Evolutionary conservation across 2,888 invertebrate genomes (phyloP).

Genomic region (Cephus nigrinus): DNA sequence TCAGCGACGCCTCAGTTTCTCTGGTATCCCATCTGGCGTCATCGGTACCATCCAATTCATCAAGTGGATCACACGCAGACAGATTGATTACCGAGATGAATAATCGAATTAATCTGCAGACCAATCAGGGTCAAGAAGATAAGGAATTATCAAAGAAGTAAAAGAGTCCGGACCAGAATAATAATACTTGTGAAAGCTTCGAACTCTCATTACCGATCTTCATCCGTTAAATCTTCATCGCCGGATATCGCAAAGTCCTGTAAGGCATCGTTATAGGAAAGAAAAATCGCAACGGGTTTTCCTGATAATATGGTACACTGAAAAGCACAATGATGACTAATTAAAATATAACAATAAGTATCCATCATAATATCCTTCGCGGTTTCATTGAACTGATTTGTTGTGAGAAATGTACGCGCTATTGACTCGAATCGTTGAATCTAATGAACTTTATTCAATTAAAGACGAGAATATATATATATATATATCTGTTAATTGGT

Average conservation of each 20-base stretch:
- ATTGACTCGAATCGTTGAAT: not conserved
- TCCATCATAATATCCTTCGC: not conserved
- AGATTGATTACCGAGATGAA: not conserved
- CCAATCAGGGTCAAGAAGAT: not conserved
- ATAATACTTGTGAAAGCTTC: not conserved
- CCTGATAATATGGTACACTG: not conserved
- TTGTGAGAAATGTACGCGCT: not conserved
- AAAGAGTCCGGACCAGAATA: not conserved
- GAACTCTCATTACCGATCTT: not conserved
- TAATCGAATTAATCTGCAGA: not conserved
- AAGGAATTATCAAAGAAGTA: not conserved
- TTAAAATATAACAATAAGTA: not conserved
- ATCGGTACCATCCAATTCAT: conserved; percentile 1
- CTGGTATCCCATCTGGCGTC: not conserved
- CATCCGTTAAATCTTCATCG: not conserved
- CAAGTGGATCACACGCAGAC: not conserved
- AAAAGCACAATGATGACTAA: not conserved
- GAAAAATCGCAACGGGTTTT: not conserved
- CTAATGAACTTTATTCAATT: not conserved
- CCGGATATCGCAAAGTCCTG: not conserved
- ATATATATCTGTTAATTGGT: not conserved
- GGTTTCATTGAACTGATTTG: not conserved
- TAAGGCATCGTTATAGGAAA: not conserved
- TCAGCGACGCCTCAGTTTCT: not conserved
- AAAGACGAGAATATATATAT: not conserved